phyloP scores from a whole-genome alignment of 1,140 invertebrate species.

The Dermatophagoides farinae region DNA sequence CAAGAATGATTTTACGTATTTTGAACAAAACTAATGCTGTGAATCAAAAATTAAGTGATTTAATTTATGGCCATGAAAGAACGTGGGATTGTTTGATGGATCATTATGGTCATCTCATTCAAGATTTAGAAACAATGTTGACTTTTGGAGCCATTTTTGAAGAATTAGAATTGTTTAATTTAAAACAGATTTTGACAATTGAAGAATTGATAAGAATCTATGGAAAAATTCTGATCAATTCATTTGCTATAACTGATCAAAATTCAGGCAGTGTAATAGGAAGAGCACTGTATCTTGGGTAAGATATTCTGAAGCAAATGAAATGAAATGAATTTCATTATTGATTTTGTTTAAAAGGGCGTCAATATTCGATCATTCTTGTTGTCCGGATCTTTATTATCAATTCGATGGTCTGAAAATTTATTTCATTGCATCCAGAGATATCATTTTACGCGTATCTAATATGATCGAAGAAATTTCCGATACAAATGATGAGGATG shows the following conservation, averaged over 20 bases:
- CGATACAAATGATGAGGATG: too few species aligned
- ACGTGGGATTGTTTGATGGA: too few species aligned
- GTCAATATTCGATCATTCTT: slow-evolving; percentile 11
- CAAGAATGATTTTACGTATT: too few species aligned
- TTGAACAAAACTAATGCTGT: too few species aligned
- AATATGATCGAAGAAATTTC: too few species aligned
- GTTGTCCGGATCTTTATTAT: not conserved
- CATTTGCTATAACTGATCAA: slow-evolving; percentile 7
- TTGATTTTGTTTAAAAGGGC: not conserved
- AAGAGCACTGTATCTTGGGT: slow-evolving; percentile 11
- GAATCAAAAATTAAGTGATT: too few species aligned
- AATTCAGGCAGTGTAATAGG: not conserved
- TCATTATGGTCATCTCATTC: not conserved
- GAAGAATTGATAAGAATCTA: slow-evolving; percentile 11
- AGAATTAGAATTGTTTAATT: not conserved
- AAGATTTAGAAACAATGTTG: not conserved
- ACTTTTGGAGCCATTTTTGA: not conserved
- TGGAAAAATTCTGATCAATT: slow-evolving; percentile 13
- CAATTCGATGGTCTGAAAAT: slow-evolving; percentile 2
- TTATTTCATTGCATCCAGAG: not conserved
- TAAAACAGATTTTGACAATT: not conserved
- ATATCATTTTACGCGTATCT: not conserved
- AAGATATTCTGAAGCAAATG: too few species aligned
- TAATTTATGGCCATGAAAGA: too few species aligned
- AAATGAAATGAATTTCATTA: not conserved